Conservation (phyloP, 2,888 invertebrate species). For the Neoaliturus tenellus region DNA sequence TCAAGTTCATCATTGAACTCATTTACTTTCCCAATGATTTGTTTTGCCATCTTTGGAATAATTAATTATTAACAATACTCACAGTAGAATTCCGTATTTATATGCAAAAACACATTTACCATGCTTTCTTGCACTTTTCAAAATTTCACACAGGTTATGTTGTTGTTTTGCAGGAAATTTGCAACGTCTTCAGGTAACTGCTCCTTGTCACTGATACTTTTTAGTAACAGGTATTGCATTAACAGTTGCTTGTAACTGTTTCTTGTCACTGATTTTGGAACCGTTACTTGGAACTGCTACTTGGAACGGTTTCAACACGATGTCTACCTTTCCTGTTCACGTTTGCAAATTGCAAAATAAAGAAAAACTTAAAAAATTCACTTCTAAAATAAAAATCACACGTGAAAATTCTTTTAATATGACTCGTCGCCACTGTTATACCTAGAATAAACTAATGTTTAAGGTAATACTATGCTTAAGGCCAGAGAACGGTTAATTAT, state of each 20-base stretch:
- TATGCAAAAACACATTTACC: neutral
- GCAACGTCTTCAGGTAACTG: neutral
- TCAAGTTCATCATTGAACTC: slow-evolving; percentile 18
- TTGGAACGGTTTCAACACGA: neutral
- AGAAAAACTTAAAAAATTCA: neutral
- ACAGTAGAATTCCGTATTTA: too few species aligned
- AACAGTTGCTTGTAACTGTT: neutral
- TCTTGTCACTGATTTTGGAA: neutral
- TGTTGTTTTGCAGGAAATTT: neutral
- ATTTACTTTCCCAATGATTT: neutral
- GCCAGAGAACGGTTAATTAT: too few species aligned
- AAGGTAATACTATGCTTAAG: too few species aligned
- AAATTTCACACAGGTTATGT: neutral
- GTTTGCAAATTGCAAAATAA: neutral
- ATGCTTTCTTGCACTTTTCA: neutral
- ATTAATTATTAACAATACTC: neutral
- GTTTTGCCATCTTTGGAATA: neutral
- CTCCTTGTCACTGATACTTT: neutral
- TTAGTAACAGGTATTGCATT: neutral
- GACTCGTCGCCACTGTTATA: neutral
- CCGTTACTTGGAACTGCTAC: neutral
- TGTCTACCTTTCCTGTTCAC: neutral
- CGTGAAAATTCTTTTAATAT: neutral
- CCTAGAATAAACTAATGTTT: too few species aligned
- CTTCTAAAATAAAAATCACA: neutral